phyloP scores from a whole-genome alignment of 2,113 vertebrate species.

The Eolophus roseicapilla region DNA sequence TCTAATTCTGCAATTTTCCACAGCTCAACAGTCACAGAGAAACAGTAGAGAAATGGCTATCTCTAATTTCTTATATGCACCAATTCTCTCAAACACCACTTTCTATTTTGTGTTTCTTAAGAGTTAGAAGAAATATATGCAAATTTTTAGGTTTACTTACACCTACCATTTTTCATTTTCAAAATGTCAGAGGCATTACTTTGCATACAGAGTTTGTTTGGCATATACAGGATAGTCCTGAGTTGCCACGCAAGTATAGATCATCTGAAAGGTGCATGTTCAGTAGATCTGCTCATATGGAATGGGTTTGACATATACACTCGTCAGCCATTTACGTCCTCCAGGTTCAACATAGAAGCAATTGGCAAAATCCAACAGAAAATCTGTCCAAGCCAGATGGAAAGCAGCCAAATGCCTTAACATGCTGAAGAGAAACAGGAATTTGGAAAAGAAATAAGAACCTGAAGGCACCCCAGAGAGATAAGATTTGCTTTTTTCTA shows the following conservation, averaged over 20 bases:
- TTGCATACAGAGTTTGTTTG: background rate
- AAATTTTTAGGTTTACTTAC: background rate
- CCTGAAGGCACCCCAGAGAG: background rate
- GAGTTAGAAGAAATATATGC: background rate
- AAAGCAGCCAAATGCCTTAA: background rate
- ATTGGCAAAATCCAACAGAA: background rate
- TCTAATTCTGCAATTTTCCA: background rate
- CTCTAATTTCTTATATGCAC: background rate
- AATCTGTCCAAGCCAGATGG: background rate
- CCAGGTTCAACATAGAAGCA: background rate
- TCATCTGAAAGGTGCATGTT: background rate
- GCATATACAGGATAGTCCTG: background rate
- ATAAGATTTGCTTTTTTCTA: background rate
- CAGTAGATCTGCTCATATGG: background rate
- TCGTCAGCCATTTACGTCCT: background rate
- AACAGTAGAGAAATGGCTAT: background rate
- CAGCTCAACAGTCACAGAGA: background rate
- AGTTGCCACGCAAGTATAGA: background rate
- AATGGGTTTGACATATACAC: background rate
- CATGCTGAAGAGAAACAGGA: background rate
- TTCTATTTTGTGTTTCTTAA: background rate
- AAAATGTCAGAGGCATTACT: slow-evolving; percentile 10
- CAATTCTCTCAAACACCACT: background rate
- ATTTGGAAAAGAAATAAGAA: background rate
- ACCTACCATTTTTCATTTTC: background rate